Evolutionary conservation across 1,140 invertebrate species (phyloP), one percentile per base, ranked within the genome.

Genomic region (Pachypeltis micranthus): DNA sequence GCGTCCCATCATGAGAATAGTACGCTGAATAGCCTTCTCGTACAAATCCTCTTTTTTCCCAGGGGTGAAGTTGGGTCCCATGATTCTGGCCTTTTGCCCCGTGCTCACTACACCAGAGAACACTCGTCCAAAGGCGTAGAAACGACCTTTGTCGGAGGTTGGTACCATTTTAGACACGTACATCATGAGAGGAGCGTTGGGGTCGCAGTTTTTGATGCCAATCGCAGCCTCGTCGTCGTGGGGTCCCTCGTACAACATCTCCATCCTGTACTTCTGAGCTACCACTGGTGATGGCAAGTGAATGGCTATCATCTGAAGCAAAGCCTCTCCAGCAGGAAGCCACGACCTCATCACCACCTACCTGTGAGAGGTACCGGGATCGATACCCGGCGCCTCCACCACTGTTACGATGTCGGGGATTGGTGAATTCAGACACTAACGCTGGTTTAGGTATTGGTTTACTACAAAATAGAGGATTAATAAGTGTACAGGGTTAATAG

Each of bases 151-250:
- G 76, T 99, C 97, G 44, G 92, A 91, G 2, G 97, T 99, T 62
- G 97, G 97, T 76, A 99, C 97, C 97, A 99, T 99, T 80, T 99
- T 99, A 24, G 95, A 98, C 66, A 99, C 84, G 83, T 99, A 99
- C 96, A 99, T 99, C 96, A 99, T 99, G 26, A 99, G 81, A 23
- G 94, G 96, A 67, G 86, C 97, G 69, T 96, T 88, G 4, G 94
- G 87, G 77, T 99, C 92, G 76, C 96, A 99, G 71, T 76, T 90
- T 85, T 89, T 86, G 67, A 90, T 85, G 80, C 88, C 93, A 68
- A 93, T 70, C 70, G 93, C 96, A 69, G 92, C 94, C 71, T 95
- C 91, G 78, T 99, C 97, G 76, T 99, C 96, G 69, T 86, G 85
- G 61, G 96, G 96, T 77, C 93, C 97, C 83, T 96, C 95, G 74